Evolutionary conservation across 2,113 vertebrate genomes (phyloP), one percentile per base, ranked within the genome.

Genomic region (Felis chaus): DNA sequence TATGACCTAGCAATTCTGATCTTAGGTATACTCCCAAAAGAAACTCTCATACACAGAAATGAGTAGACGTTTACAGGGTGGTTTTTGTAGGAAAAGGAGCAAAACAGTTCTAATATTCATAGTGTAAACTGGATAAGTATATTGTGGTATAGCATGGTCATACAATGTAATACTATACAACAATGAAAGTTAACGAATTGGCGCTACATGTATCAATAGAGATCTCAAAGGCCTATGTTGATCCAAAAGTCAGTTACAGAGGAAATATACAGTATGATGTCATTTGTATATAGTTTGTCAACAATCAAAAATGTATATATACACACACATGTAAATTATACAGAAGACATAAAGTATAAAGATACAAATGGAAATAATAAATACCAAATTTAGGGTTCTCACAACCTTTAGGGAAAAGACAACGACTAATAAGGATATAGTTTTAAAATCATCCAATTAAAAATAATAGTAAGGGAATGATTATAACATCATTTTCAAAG

Each of bases 401-500:
- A 29, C 29, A 84, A 79, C 36, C 78, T 74, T 39, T 74, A 76
- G 29, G 65, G 39, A 87, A 4, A 36, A 96, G 73, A 84, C 66
- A 96, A 90, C 73, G 50, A 76, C 29, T 45, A 29, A 71, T 71
- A 91, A 81, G 13, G 16, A n/a, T 55, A 91, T n/a, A 45, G 5
- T 90, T 36, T 97, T 79, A 73, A 96, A 95, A 69, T 71, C 31
- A 85, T 76, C 57, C 31, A 74, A 82, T 48, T 63, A 91, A 89
- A 82, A 89, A 89, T 61, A 88, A 73, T 81, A 73, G 65, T 53
- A 74, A 97, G 10, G 19, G 36, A 78, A 93, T 69, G 23, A 87
- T 71, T 80, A 88, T 31, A 39, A 84, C 27, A 53, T 1, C 1
- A 78, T 93, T 89, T 95, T 83, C 29, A 78, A 89, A 79, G 55